Evolutionary conservation across 2,888 invertebrate species (phyloP).

Genomic region (Heliconius charithonia): DNA sequence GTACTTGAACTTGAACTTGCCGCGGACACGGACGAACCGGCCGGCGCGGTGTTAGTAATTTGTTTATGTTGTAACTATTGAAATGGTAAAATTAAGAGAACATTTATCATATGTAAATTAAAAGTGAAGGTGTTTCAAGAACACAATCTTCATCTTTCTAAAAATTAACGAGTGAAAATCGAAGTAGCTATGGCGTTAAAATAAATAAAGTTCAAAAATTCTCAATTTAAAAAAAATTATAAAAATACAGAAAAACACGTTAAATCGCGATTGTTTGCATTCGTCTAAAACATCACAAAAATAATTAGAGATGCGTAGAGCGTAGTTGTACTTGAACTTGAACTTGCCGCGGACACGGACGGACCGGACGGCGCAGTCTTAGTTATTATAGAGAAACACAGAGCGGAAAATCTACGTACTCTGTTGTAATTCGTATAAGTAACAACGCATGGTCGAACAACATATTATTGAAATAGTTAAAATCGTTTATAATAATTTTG

Average conservation of each 20-base stretch:
- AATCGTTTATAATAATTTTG: background rate
- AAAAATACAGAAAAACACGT: background rate
- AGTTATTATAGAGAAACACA: slow-evolving; percentile 9
- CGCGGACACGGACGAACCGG: background rate
- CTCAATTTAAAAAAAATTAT: no score
- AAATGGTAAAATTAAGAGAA: background rate
- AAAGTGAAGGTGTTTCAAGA: background rate
- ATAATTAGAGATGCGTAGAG: slow-evolving; percentile 6
- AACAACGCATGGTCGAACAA: background rate
- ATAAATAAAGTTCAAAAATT: background rate
- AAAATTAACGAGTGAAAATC: no score
- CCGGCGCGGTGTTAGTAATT: background rate
- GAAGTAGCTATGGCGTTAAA: background rate
- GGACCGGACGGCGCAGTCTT: background rate
- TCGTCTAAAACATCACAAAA: background rate
- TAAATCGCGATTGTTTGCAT: background rate
- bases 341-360: slow-evolving; percentile 1
- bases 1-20: slow-evolving; percentile 30
- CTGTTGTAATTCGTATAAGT: background rate
- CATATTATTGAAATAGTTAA: background rate
- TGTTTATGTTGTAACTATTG: background rate
- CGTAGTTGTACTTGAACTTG: slow-evolving; percentile 27
- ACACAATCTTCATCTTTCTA: background rate
- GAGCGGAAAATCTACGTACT: slow-evolving; percentile 5
- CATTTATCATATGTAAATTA: background rate